phyloP scores from a whole-genome alignment of 2,113 vertebrate species.

The Anoplopoma fimbria region DNA sequence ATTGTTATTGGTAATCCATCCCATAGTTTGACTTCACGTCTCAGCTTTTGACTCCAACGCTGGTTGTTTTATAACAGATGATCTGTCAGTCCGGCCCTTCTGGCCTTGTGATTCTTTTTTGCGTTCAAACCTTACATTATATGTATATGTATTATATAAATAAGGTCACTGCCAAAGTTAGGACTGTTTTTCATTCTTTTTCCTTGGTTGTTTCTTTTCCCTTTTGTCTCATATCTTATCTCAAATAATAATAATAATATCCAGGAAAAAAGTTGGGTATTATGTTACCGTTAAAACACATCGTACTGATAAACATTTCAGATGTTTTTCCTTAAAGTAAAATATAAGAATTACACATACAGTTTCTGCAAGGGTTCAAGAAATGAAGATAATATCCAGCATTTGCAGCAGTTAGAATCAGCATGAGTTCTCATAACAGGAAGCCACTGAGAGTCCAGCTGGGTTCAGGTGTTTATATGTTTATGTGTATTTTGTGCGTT shows the following conservation, averaged over 20 bases:
- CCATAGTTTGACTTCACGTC: not conserved
- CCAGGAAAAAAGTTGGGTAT: not conserved
- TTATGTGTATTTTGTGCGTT: not conserved
- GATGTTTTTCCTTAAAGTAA: not conserved
- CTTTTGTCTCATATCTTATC: not conserved
- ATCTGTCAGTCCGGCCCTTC: not conserved
- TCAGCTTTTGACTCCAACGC: not conserved
- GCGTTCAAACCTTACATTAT: not conserved
- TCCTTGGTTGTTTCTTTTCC: not conserved
- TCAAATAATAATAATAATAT: too few species aligned
- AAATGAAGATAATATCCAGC: not conserved
- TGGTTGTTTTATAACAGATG: not conserved
- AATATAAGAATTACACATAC: not conserved
- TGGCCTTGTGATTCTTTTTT: too few species aligned
- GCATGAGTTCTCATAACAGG: constrained; percentile 11
- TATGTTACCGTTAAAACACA: not conserved
- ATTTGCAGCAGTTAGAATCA: not conserved
- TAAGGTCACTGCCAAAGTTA: not conserved
- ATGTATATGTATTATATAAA: not conserved
- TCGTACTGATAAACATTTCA: not conserved
- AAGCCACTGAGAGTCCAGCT: constrained; percentile 14
- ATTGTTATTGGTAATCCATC: not conserved
- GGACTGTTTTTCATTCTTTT: not conserved
- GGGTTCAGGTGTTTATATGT: not conserved
- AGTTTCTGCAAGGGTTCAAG: not conserved